A percentile compares a stretch with the other conserved stretches of the same genome.
These are phyloP conservation scores for Pocillopora grandis DNA, from an alignment of 92 coral and sea anemone species.

Conservation along the genomic window DNA sequence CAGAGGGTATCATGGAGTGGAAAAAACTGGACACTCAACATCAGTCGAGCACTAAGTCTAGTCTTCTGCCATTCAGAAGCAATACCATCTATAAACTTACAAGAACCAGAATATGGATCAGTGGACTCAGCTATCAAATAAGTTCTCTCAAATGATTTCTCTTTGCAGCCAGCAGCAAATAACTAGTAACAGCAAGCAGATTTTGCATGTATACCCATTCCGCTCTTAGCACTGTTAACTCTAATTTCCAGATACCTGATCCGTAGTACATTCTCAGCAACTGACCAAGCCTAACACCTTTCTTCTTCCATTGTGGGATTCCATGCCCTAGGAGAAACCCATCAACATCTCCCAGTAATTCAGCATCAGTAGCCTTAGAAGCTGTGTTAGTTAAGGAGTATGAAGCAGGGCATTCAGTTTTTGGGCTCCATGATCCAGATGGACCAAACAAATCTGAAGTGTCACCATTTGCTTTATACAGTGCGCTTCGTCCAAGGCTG, in stretches of 20 bases:
- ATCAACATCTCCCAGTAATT: constrained; percentile 69
- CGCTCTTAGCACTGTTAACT: too few relatives aligned
- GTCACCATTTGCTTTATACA: constrained; percentile 25
- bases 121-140: too few relatives aligned
- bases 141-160: too few relatives aligned
- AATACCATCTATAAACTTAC: too few relatives aligned
- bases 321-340: constrained; percentile 69
- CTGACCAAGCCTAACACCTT: constrained; percentile 75
- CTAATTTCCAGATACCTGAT: constrained; percentile 38
- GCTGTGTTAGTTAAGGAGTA: constrained; percentile 5
- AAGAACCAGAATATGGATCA: too few relatives aligned
- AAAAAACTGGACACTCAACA: too few relatives aligned
- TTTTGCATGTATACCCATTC: too few relatives aligned
- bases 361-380: constrained; percentile 65
- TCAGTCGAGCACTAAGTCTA: too few relatives aligned
- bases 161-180: too few relatives aligned
- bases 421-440: constrained; percentile 53
- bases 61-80: too few relatives aligned
- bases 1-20: too few relatives aligned
- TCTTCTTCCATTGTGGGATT: constrained; percentile 42
- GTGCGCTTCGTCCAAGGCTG: constrained; percentile 42
- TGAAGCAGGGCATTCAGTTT: constrained; percentile 40
- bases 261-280: constrained; percentile 81
- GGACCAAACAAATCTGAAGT: constrained; percentile 46
- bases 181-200: too few relatives aligned